Evolutionary conservation across 2,113 vertebrate genomes (phyloP).

Genomic region (Megaceryle maxima): DNA sequence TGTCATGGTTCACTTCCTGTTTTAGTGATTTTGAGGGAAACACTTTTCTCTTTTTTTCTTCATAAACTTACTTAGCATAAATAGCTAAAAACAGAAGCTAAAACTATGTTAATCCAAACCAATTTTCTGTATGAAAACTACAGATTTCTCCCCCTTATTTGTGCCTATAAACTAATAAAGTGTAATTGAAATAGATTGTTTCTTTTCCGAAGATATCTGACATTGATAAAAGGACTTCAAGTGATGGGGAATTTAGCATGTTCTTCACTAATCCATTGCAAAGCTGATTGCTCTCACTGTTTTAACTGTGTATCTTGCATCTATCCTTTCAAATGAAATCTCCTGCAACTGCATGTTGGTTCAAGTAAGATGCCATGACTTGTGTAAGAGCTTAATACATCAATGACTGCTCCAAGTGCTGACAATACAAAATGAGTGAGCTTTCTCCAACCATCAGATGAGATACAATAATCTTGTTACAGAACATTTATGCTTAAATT

Average conservation of each 20-base stretch:
- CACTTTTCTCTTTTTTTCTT: not conserved
- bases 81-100: not conserved
- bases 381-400: constrained; percentile 62
- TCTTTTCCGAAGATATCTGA: constrained; percentile 23
- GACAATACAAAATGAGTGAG: constrained; percentile 61
- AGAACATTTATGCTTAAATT: constrained; percentile 68
- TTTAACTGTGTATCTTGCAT: constrained; percentile 44
- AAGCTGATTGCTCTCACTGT: constrained; percentile 42
- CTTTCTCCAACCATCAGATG: constrained; percentile 47
- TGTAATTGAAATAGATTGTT: constrained; percentile 19
- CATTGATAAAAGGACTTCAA: constrained; percentile 43
- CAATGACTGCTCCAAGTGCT: constrained; percentile 54
- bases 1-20: not conserved
- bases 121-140: not conserved
- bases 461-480: constrained; percentile 65
- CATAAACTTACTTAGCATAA: not conserved
- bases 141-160: not conserved
- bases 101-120: not conserved
- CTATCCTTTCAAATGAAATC: constrained; percentile 37
- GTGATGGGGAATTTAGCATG: constrained; percentile 18
- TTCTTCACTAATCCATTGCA: constrained; percentile 21
- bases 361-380: constrained; percentile 54
- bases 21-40: not conserved
- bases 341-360: constrained; percentile 7
- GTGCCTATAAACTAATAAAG: not conserved